A percentile compares a stretch with the other conserved stretches of the same genome.
phyloP scores from a whole-genome alignment of 2,113 vertebrate genomes.

The Tricholaema leucomelas region DNA sequence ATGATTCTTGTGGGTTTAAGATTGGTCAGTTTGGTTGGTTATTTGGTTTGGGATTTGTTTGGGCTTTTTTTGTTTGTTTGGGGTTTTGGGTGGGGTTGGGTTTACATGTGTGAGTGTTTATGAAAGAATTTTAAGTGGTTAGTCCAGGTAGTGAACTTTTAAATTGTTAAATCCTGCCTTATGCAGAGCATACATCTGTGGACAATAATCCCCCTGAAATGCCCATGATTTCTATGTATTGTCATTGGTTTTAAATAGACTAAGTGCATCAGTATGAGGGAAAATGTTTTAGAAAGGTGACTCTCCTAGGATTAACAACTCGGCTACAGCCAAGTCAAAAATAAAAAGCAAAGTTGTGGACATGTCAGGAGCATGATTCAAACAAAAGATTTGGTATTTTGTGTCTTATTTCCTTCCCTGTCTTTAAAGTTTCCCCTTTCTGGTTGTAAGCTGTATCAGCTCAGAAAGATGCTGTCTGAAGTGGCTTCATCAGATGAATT shows the following conservation, averaged over 20 bases:
- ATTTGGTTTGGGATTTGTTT: no score
- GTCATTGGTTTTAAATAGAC: neutral
- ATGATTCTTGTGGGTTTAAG: rapidly evolving
- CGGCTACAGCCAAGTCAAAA: neutral
- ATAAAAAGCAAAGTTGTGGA: neutral
- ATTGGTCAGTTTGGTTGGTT: neutral
- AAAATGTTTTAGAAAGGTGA: neutral
- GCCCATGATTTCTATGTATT: neutral
- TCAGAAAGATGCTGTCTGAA: neutral
- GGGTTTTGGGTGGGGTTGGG: neutral
- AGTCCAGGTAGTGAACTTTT: neutral
- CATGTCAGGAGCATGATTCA: neutral
- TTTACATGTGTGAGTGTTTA: rapidly evolving
- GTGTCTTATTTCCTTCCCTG: neutral
- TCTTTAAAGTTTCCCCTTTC: neutral
- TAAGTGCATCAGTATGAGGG: neutral
- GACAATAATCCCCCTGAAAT: neutral
- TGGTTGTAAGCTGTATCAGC: neutral
- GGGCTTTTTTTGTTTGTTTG: neutral
- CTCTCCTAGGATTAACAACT: neutral
- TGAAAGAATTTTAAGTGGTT: neutral
- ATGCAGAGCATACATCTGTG: neutral
- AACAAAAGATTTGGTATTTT: neutral
- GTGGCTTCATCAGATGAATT: neutral
- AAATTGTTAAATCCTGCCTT: neutral